Evolutionary conservation across 2,888 invertebrate genomes (phyloP).

Genomic region (Philhelius pedissequus): DNA sequence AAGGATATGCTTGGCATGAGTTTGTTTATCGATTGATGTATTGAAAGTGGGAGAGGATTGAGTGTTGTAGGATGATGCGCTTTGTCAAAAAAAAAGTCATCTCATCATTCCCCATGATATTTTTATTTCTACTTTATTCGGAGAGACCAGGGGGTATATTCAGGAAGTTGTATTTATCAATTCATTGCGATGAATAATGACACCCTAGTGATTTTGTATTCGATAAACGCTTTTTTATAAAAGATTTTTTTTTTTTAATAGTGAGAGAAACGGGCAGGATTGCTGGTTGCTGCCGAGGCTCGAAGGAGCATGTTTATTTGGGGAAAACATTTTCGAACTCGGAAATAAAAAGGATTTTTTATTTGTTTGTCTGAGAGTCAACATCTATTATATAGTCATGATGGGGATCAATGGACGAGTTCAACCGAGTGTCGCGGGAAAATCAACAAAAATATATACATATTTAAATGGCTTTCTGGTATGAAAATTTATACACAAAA

Average conservation of each 20-base stretch:
- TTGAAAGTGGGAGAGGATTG: not conserved
- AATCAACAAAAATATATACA: slow-evolving; percentile 11
- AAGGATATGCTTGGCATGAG: not conserved
- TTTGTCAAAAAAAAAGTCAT: slow-evolving; percentile 15
- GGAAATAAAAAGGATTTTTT: slow-evolving; percentile 43
- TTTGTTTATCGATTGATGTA: slow-evolving; percentile 3
- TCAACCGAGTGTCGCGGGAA: slow-evolving; percentile 26
- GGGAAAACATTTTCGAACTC: not conserved
- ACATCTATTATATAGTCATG: slow-evolving; percentile 44
- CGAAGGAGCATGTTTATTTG: slow-evolving; percentile 18
- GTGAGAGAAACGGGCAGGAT: not conserved
- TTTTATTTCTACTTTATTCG: not conserved
- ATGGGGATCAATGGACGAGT: slow-evolving; percentile 42
- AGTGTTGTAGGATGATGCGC: slow-evolving; percentile 7
- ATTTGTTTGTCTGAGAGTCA: slow-evolving; percentile 39
- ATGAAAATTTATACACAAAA: slow-evolving; percentile 12
- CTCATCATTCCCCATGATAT: not conserved
- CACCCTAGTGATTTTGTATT: slow-evolving; percentile 58
- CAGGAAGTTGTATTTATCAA: slow-evolving; percentile 54
- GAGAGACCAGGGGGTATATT: not conserved
- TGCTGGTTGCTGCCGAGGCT: not conserved
- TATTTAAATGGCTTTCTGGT: slow-evolving; percentile 32
- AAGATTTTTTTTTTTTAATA: not conserved
- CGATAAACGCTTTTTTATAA: slow-evolving; percentile 49
- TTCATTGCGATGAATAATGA: slow-evolving; percentile 65